Evolutionary conservation across 1,140 invertebrate species (phyloP).

Genomic region (Bombus difficillimus): DNA sequence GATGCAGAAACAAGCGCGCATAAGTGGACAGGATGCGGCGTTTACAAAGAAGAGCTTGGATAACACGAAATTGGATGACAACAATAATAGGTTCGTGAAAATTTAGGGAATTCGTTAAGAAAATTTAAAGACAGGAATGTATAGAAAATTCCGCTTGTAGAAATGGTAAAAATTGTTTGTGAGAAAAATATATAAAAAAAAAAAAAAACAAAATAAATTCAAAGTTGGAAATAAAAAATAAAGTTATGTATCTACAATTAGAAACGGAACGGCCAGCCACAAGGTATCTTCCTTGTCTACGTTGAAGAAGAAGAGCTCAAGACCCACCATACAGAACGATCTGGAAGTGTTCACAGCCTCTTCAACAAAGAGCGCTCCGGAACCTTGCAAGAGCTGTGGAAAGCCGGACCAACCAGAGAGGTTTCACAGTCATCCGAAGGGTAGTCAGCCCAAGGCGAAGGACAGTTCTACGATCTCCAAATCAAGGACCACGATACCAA

Average conservation of each 20-base stretch:
- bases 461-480: constrained; percentile 36
- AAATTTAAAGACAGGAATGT: neutral
- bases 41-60: constrained; percentile 33
- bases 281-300: constrained; percentile 60
- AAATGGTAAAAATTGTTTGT: neutral
- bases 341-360: constrained; percentile 72
- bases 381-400: constrained; percentile 85
- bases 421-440: constrained; percentile 85
- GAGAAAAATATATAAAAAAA: neutral
- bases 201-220: neutral
- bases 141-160: neutral
- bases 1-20: constrained; percentile 42
- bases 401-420: constrained; percentile 84
- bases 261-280: constrained; percentile 23
- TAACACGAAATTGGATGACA: constrained; percentile 63
- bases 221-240: neutral
- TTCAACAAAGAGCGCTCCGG: constrained; percentile 75
- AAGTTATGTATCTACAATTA: constrained; percentile 12
- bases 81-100: constrained; percentile 69
- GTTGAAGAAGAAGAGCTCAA: constrained; percentile 62
- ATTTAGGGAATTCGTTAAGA: neutral
- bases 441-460: constrained; percentile 54
- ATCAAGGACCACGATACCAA: constrained; percentile 62
- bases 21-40: neutral
- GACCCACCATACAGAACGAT: constrained; percentile 59